A percentile compares a stretch with the other conserved stretches of the same genome.
Evolutionary conservation across 2,888 invertebrate genomes (phyloP).

Genomic region (Drosophila atripex): DNA sequence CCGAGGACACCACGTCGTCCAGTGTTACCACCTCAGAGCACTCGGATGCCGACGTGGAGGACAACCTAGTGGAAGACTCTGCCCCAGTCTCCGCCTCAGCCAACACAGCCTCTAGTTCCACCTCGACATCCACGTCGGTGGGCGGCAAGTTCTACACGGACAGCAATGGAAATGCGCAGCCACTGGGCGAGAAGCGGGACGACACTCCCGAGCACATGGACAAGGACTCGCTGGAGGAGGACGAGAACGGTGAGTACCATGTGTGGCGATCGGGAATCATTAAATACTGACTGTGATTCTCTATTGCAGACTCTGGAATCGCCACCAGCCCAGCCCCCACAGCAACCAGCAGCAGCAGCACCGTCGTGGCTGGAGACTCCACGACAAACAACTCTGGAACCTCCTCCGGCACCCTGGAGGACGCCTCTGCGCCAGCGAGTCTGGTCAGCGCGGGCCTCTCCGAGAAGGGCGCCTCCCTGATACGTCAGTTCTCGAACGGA

Average conservation of each 20-base stretch:
- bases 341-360: slow-evolving; percentile 31
- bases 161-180: slow-evolving; percentile 81
- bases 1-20: slow-evolving; percentile 49
- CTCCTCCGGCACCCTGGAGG: slow-evolving; percentile 13
- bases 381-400: slow-evolving; percentile 10
- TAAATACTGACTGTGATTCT: not conserved
- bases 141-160: slow-evolving; percentile 66
- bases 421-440: slow-evolving; percentile 59
- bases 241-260: slow-evolving; percentile 83
- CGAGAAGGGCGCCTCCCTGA: slow-evolving; percentile 79
- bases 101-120: slow-evolving; percentile 7
- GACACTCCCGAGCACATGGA: slow-evolving; percentile 86
- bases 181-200: slow-evolving; percentile 85
- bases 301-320: slow-evolving; percentile 81
- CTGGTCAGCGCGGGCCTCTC: slow-evolving; percentile 80
- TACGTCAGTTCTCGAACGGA: slow-evolving; percentile 72
- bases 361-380: not conserved
- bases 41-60: slow-evolving; percentile 92
- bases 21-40: slow-evolving; percentile 85
- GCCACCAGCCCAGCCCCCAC: slow-evolving; percentile 82
- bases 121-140: not conserved
- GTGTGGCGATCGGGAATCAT: too few species aligned
- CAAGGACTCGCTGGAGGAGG: slow-evolving; percentile 85
- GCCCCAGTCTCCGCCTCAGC: slow-evolving; percentile 66
- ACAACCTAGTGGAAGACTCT: slow-evolving; percentile 87